Evolutionary conservation across 1,140 invertebrate species (phyloP).

Genomic region (Drosophila busckii): DNA sequence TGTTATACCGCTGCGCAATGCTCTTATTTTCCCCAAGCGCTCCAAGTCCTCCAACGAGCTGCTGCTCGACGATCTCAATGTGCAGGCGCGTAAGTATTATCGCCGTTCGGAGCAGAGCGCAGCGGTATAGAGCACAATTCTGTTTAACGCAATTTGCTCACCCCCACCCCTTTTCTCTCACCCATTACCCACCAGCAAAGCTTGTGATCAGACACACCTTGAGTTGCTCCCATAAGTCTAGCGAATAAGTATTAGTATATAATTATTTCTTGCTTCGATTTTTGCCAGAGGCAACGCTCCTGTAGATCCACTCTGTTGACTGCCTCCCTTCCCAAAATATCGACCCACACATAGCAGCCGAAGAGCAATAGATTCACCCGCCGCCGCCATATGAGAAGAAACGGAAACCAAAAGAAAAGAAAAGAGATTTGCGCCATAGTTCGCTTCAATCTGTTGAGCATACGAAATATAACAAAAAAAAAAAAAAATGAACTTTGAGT

Average conservation of each 20-base stretch:
- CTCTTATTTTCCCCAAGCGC: constrained; percentile 63
- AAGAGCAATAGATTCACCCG: constrained; percentile 51
- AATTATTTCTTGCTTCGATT: constrained; percentile 32
- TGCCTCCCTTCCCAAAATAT: constrained; percentile 6
- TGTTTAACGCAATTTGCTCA: neutral
- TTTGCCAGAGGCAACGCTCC: constrained; percentile 62
- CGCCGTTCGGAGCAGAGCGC: constrained; percentile 51
- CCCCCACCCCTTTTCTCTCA: constrained; percentile 12
- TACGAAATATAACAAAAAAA: constrained; percentile 23
- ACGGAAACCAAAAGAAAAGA: constrained; percentile 23
- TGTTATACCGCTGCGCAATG: constrained; percentile 58
- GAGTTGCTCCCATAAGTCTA: neutral
- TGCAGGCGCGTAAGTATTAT: constrained; percentile 71
- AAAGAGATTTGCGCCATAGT: constrained; percentile 57
- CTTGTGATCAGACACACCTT: constrained; percentile 2
- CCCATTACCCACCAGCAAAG: neutral
- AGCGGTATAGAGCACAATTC: constrained; percentile 38
- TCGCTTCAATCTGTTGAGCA: constrained; percentile 43
- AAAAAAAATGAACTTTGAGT: constrained; percentile 8
- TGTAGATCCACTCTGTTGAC: constrained; percentile 39
- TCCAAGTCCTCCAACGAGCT: constrained; percentile 68
- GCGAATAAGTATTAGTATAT: constrained; percentile 14
- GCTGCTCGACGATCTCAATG: constrained; percentile 60
- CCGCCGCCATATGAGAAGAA: constrained; percentile 49
- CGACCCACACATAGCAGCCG: constrained; percentile 17